These are phyloP conservation scores for Leuciscus waleckii DNA, from an alignment of 2,797 vertebrate genomes.

Conservation along the genomic window DNA sequence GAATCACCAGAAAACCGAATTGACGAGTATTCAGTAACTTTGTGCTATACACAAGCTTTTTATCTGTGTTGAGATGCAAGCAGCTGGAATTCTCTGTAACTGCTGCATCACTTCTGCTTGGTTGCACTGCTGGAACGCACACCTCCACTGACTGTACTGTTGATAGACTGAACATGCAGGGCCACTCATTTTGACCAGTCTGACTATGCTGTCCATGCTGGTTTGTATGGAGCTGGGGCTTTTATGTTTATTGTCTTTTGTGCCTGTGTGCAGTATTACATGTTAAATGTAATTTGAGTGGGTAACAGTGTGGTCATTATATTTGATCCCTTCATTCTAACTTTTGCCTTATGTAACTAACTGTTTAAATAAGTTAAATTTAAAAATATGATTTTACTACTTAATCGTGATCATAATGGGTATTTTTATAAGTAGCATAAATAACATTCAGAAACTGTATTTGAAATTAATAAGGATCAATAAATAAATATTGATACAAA, in stretches of 20 bases:
- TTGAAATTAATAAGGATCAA: neutral
- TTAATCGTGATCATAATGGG: neutral
- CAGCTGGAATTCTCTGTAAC: slow-evolving; percentile 46
- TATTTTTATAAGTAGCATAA: neutral
- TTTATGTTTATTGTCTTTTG: neutral
- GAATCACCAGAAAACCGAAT: neutral
- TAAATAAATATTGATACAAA: neutral
- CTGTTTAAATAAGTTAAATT: no score
- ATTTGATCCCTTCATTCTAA: slow-evolving; percentile 39
- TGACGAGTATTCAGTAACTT: neutral
- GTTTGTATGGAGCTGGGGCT: neutral
- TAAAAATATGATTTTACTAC: no score
- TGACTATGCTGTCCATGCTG: neutral
- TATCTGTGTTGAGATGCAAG: neutral
- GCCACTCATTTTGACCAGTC: neutral
- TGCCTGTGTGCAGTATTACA: neutral
- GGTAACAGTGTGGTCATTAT: slow-evolving; percentile 27
- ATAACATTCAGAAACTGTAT: neutral
- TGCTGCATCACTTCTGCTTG: slow-evolving; percentile 50
- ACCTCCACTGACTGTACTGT: slow-evolving; percentile 5
- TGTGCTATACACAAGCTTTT: neutral
- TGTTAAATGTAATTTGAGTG: neutral
- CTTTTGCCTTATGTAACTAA: no score
- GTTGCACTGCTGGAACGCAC: slow-evolving; percentile 37
- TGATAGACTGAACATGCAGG: slow-evolving; percentile 17